Evolutionary conservation across 2,888 invertebrate species (phyloP), one percentile per base, ranked within the genome.

Genomic region (Philereme vetulata): DNA sequence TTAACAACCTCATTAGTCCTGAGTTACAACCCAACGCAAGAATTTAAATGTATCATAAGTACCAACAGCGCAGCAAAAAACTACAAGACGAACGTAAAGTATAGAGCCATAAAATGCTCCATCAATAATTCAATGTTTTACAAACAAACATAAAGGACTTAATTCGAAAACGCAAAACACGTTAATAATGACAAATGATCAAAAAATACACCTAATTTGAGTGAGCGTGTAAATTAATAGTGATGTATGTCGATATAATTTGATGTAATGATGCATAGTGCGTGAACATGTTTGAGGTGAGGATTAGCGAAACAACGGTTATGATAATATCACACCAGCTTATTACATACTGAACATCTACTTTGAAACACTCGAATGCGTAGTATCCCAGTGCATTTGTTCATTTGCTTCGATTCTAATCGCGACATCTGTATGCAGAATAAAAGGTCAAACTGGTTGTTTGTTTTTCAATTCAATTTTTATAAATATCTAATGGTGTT

Each of bases 131-230:
- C 64, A 71, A 72, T 74, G 65, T 67, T 71, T 74, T 75, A 54
- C 51, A 68, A 74, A 75, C 70, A 75, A 77, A 76, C 61, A 56
- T 56, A 47, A 75, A 74, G 70, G 53, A 72, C 78, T 76, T 72
- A 70, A 75, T 76, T 76, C 65, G 68, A 75, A 71, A 73, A 75
- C 71, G 65, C 68, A 56, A 65, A 64, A 66, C 72, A 69, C 58
- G 66, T 80, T 86, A 85, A 81, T 78, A 74, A 82, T 88, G 88
- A 90, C 86, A 86, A 88, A 89, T 86, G 81, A 81, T 74, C 78
- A 76, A 84, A 86, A 85, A 84, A 84, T 77, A 71, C 73, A 71
- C 64, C 79, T 85, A 88, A 88, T 88, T 87, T 78, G 76, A 75
- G 74, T 76, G 72, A 82, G 82, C 70, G 83, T 78, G 83, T 80